Percentiles rank a stretch among this genome's conserved stretches.
Evolutionary conservation across 2,113 vertebrate species (phyloP).

Genomic region (Conger conger): DNA sequence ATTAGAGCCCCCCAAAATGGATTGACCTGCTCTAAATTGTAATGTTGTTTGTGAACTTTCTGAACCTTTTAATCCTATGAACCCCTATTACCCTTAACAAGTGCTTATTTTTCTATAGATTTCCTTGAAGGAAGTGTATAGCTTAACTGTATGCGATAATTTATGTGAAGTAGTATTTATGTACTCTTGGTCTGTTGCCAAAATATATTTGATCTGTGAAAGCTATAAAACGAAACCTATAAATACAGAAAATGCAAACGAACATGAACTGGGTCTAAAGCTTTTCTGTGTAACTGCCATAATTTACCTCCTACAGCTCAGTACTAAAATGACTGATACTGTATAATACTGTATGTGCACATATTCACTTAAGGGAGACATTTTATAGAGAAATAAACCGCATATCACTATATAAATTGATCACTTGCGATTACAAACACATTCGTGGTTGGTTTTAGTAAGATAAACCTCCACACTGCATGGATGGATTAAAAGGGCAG

Average conservation of each 20-base stretch:
- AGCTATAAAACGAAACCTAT: not conserved
- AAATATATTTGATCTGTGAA: no score
- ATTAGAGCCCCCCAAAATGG: no score
- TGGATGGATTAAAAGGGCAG: not conserved
- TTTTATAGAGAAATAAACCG: no score
- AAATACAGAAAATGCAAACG: not conserved
- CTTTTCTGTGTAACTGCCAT: not conserved
- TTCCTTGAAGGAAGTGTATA: no score
- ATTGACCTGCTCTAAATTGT: no score
- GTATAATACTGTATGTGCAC: not conserved
- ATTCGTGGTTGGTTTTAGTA: not conserved
- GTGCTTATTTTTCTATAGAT: no score
- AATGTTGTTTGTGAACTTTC: no score
- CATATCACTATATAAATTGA: not conserved
- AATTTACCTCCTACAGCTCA: not conserved
- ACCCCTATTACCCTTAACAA: no score
- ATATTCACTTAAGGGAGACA: not conserved
- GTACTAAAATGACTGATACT: not conserved
- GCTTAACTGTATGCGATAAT: no score
- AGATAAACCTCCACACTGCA: not conserved
- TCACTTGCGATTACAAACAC: not conserved
- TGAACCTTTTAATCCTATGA: no score
- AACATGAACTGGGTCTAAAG: not conserved
- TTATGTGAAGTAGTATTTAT: no score
- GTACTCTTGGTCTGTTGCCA: no score